These are phyloP conservation scores for Oryzaephilus surinamensis DNA, from an alignment of 1,140 invertebrate species.

Conservation along the genomic window DNA sequence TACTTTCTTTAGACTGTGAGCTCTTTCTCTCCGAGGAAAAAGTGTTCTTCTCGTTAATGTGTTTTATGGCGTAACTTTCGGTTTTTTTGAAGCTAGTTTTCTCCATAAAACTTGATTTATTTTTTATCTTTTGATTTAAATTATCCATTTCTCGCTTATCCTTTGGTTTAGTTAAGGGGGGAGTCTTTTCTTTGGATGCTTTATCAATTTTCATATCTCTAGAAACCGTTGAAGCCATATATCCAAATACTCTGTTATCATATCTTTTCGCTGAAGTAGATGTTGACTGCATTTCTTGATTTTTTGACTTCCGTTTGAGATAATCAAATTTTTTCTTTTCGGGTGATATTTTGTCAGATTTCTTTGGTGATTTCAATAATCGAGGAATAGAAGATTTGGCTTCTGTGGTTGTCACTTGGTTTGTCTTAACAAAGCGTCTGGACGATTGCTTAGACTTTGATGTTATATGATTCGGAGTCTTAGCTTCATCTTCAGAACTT, in stretches of 20 bases:
- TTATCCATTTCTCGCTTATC: conserved; percentile 26
- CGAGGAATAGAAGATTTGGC: conserved; percentile 1
- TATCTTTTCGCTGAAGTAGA: conserved; percentile 16
- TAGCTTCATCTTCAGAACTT: conserved; percentile 34
- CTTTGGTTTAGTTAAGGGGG: conserved; percentile 15
- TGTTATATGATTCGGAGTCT: too few species aligned
- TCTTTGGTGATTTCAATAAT: too few species aligned
- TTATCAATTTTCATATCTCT: conserved; percentile 38
- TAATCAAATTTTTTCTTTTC: conserved; percentile 4
- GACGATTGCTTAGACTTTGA: too few species aligned
- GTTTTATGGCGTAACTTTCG: conserved; percentile 2
- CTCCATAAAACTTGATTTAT: conserved; percentile 11
- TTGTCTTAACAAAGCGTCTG: conserved; percentile 9
- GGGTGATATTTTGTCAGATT: conserved; percentile 4
- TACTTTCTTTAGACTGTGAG: conserved; percentile 2
- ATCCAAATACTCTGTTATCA: conserved; percentile 29
- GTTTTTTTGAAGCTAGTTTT: conserved; percentile 13
- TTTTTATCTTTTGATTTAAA: conserved; percentile 20
- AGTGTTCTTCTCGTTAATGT: conserved; percentile 17
- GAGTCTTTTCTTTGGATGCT: conserved; percentile 13
- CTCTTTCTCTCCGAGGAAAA: conserved; percentile 18
- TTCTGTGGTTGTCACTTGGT: background rate
- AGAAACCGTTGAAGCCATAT: conserved; percentile 40
- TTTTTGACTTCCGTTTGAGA: conserved; percentile 6
- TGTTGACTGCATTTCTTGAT: conserved; percentile 8